These are phyloP conservation scores for Raja brachyura DNA, from an alignment of 2,113 vertebrate species.

Conservation along the genomic window DNA sequence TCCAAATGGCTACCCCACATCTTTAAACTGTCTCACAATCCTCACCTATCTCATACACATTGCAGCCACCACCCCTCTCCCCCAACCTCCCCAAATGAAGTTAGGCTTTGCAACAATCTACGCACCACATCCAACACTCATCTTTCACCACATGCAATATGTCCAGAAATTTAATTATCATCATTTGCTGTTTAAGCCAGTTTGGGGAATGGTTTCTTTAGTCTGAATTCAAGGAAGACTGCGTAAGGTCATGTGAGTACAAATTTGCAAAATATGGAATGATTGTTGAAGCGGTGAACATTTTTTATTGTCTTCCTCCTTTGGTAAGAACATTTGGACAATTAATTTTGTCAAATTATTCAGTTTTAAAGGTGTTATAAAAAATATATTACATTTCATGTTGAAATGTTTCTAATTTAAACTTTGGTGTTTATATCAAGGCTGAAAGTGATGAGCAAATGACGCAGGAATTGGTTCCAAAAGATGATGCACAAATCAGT, in stretches of 20 bases:
- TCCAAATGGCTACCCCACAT: no score
- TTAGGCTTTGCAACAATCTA: no score
- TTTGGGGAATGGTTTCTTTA: no score
- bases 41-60: no score
- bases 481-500: background rate
- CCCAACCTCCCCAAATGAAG: no score
- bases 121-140: no score
- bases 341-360: background rate
- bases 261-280: background rate
- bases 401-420: constrained; percentile 11
- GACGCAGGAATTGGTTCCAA: background rate
- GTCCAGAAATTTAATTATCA: no score
- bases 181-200: no score
- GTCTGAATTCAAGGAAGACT: no score
- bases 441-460: background rate
- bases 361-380: background rate
- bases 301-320: background rate
- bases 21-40: no score
- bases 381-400: background rate
- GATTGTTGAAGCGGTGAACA: background rate
- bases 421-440: background rate
- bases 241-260: background rate
- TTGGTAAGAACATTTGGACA: background rate
- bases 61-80: no score
- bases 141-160: no score